Base-by-base conservation (phyloP, 2,113 vertebrate genomes). In the Leptodactylus fuscus region DNA sequence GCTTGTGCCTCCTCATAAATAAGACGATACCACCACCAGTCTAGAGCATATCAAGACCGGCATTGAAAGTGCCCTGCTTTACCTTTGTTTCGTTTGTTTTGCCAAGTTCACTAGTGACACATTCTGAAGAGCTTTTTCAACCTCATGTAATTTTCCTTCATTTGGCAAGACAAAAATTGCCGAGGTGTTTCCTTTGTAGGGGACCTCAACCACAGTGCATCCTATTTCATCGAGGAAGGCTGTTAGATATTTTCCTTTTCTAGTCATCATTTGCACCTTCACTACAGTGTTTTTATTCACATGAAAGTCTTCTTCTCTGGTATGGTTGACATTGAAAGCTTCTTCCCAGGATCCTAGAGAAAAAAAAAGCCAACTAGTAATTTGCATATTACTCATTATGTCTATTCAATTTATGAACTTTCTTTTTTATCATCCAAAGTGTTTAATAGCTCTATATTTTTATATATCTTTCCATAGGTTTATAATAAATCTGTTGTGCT, bases 131-230 rank as follows among this genome's bases (percentile, higher is more conserved):
- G 85, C 83, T 0, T 81, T 89, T 90, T 98, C 97, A 75, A 96
- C 90, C 55, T 93, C 92, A 9, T 88, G 71, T 94, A 97, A 93
- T 83, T 93, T 95, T 74, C 94, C 96, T 55, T 93, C 81, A 0
- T 87, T 60, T 1, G 97, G 97, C 70, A 98, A 93, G 51, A 97
- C 89, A 18, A 98, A 92, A 91, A 97, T 93, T 90, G 95, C 94
- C 67, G 96, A 95, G 82, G 96, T 93, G 29, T 95, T 95, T 51
- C 95, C 93, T 36, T 93, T 92, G 90, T 97, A 97, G 9, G 94
- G 96, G 16, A 98, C 82, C 27, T 92, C 92, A 76, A 97, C 90
- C 76, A 97, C 91, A 7, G 84, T 0, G 78, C 27, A 67, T 34
- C 62, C 62, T 7, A 95, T 94, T 0, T 91, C 81, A 10, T 87